Conservation (phyloP, 2,113 vertebrate species). For the Lepus americanus region DNA sequence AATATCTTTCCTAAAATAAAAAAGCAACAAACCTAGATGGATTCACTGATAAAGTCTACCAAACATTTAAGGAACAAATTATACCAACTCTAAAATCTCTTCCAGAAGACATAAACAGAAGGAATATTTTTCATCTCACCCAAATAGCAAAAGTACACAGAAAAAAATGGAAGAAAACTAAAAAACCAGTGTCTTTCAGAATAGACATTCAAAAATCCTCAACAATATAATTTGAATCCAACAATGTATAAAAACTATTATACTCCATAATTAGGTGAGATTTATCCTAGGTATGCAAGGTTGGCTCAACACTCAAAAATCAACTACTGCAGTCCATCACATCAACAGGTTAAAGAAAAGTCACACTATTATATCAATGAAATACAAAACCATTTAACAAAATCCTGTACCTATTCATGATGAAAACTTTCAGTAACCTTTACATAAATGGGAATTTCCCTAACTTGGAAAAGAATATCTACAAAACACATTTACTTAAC, state of each 20-base stretch:
- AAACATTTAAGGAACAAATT: constrained; percentile 4
- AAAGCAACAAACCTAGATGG: not conserved
- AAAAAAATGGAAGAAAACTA: not conserved
- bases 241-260: not conserved
- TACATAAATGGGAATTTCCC: not conserved
- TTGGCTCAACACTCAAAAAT: too few species aligned
- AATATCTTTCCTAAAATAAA: not conserved
- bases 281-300: not conserved
- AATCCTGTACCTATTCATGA: not conserved
- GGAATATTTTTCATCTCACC: not conserved
- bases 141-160: not conserved
- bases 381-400: too few species aligned
- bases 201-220: not conserved
- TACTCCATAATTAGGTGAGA: not conserved
- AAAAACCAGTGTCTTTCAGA: not conserved
- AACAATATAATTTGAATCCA: not conserved
- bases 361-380: too few species aligned
- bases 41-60: not conserved
- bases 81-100: not conserved
- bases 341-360: too few species aligned
- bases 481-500: not conserved
- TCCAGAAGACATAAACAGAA: not conserved
- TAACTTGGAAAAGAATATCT: not conserved
- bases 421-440: constrained; percentile 7
- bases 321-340: too few species aligned